phyloP scores from a whole-genome alignment of 2,888 invertebrate species.

The Cremastinae sp. region DNA sequence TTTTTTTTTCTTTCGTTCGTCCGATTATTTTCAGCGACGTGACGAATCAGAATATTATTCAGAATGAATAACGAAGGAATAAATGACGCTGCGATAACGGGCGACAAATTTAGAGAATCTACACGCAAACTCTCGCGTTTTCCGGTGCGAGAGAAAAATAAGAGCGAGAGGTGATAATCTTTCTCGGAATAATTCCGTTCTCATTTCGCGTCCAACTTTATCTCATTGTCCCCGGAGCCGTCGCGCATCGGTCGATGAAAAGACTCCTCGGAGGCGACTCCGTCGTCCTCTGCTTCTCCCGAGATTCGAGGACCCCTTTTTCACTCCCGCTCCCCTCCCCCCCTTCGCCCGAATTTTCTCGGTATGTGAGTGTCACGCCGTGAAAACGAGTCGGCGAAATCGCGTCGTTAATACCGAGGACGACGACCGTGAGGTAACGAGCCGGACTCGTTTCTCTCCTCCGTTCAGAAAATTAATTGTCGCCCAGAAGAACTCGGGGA shows the following conservation, averaged over 20 bases:
- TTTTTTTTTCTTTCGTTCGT: too few species aligned
- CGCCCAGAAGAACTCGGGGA: slow-evolving; percentile 36
- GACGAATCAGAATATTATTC: too few species aligned
- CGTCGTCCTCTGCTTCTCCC: slow-evolving; percentile 16
- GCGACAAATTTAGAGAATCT: slow-evolving; percentile 28
- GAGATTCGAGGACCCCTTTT: slow-evolving; percentile 5
- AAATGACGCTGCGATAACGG: background rate
- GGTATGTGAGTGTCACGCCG: slow-evolving; percentile 20
- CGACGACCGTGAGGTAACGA: slow-evolving; percentile 49
- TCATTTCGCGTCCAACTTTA: slow-evolving; percentile 37
- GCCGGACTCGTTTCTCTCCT: slow-evolving; percentile 33
- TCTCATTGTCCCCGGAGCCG: slow-evolving; percentile 26
- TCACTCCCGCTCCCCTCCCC: slow-evolving; percentile 4
- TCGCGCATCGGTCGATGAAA: slow-evolving; percentile 43
- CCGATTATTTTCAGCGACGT: too few species aligned
- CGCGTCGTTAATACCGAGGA: slow-evolving; percentile 56
- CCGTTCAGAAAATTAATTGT: slow-evolving; percentile 57
- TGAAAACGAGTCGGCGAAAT: slow-evolving; percentile 38
- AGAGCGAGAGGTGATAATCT: slow-evolving; percentile 55
- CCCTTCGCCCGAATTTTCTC: slow-evolving; percentile 9
- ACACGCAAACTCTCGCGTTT: slow-evolving; percentile 41
- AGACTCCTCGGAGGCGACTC: slow-evolving; percentile 40
- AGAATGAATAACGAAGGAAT: background rate
- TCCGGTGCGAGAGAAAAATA: slow-evolving; percentile 29
- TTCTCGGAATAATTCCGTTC: slow-evolving; percentile 34